These are phyloP conservation scores for Melanotaenia pygmaea DNA, from an alignment of 2,797 vertebrate species.

Conservation along the genomic window DNA sequence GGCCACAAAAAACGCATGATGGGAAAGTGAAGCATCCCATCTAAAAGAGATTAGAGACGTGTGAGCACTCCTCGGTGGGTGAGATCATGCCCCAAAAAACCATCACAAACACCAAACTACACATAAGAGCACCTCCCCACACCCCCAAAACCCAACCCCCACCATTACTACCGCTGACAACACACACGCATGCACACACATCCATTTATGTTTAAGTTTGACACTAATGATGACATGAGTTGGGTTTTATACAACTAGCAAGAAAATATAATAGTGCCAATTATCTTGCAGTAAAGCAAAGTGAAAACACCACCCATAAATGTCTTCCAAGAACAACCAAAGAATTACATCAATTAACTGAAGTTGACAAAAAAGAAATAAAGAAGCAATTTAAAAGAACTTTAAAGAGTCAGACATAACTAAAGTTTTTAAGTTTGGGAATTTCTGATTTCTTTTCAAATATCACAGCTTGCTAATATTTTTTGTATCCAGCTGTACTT, in stretches of 20 bases:
- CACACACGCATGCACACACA: slow-evolving; percentile 1
- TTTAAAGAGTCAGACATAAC: too few species aligned
- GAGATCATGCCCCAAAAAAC: slow-evolving; percentile 79
- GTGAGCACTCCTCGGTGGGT: slow-evolving; percentile 75
- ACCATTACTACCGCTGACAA: too few species aligned
- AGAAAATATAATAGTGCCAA: too few species aligned
- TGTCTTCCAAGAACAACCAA: background rate
- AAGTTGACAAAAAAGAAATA: too few species aligned
- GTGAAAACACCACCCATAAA: background rate
- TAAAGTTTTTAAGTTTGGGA: too few species aligned
- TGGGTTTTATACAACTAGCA: slow-evolving; percentile 8
- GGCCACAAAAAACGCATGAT: slow-evolving; percentile 75
- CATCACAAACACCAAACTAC: slow-evolving; percentile 56
- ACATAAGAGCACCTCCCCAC: slow-evolving; percentile 25
- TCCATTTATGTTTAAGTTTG: background rate
- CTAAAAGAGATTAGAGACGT: slow-evolving; percentile 85
- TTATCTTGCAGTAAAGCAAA: background rate
- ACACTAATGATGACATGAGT: background rate
- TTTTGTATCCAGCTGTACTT: background rate
- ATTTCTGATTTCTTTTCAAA: too few species aligned
- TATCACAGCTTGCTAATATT: too few species aligned
- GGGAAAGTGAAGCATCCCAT: slow-evolving; percentile 78
- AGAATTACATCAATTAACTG: too few species aligned
- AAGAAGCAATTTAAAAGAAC: too few species aligned
- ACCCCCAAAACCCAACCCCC: slow-evolving; percentile 9